phyloP scores from a whole-genome alignment of 2,888 invertebrate genomes.

The Nemapogon koenigi region DNA sequence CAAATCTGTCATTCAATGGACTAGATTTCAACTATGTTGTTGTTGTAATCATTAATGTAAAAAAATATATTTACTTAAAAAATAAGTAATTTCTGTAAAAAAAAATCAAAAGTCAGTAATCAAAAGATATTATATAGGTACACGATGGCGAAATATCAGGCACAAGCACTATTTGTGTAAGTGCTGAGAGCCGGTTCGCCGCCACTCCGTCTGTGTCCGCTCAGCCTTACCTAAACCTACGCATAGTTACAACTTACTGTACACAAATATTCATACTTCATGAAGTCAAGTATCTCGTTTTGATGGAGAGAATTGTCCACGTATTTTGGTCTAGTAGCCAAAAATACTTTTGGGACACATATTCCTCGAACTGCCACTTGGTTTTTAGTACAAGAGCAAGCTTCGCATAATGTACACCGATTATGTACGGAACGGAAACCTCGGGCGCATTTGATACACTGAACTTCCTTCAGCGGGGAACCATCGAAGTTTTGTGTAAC shows the following conservation, averaged over 20 bases:
- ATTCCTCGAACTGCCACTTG: conserved; percentile 33
- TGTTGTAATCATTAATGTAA: too few relatives aligned
- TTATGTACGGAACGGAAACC: conserved; percentile 33
- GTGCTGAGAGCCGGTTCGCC: too few relatives aligned
- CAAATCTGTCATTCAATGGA: too few relatives aligned
- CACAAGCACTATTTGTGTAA: too few relatives aligned
- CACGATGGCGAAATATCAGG: too few relatives aligned
- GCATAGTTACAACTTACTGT: conserved; percentile 33
- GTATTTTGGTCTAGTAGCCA: conserved; percentile 37
- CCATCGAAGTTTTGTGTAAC: conserved; percentile 51
- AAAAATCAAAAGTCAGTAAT: too few relatives aligned
- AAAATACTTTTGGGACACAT: conserved; percentile 37
- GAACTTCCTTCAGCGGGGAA: conserved; percentile 41
- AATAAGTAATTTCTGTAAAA: too few relatives aligned
- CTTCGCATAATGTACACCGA: conserved; percentile 35
- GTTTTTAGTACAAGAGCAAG: conserved; percentile 31
- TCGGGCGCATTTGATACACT: conserved; percentile 46
- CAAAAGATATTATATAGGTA: too few relatives aligned
- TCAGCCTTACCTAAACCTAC: too few relatives aligned
- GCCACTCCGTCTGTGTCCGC: too few relatives aligned
- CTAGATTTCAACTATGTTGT: too few relatives aligned
- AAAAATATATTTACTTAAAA: too few relatives aligned
- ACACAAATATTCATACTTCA: conserved; percentile 47
- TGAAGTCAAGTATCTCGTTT: conserved; percentile 30
- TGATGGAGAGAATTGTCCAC: conserved; percentile 34